A percentile compares a stretch with the other conserved stretches of the same genome.
Conservation (phyloP, 1,140 invertebrate genomes). For the Metopolophium dirhodum region DNA sequence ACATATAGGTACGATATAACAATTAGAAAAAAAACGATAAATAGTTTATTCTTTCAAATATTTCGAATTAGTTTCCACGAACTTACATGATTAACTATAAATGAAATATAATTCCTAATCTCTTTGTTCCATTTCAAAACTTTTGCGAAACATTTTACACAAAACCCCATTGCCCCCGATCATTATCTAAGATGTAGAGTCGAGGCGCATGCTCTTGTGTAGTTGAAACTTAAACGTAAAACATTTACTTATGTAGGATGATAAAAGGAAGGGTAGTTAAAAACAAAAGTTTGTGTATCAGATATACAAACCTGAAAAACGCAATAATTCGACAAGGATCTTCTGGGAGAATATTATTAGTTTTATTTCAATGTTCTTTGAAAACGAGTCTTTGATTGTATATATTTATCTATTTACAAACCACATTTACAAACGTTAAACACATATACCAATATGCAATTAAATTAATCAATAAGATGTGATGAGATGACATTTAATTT, state of each 20-base stretch:
- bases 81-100: neutral
- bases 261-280: neutral
- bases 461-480: neutral
- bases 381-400: neutral
- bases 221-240: neutral
- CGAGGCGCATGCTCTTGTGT: neutral
- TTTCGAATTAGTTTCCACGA: neutral
- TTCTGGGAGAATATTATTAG: neutral
- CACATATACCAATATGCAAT: neutral
- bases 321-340: neutral
- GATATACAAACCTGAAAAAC: constrained; percentile 9
- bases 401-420: neutral
- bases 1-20: neutral
- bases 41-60: neutral
- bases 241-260: constrained; percentile 15
- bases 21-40: neutral
- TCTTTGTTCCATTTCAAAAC: constrained; percentile 11
- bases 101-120: neutral
- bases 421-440: neutral
- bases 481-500: neutral
- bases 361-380: neutral
- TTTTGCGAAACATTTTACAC: constrained; percentile 35
- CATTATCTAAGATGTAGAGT: constrained; percentile 34
- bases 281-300: constrained; percentile 7
- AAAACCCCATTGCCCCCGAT: neutral